Evolutionary conservation across 2,797 vertebrate genomes (phyloP), one percentile per base, ranked within the genome.

Genomic region (Enteromius anoplus): DNA sequence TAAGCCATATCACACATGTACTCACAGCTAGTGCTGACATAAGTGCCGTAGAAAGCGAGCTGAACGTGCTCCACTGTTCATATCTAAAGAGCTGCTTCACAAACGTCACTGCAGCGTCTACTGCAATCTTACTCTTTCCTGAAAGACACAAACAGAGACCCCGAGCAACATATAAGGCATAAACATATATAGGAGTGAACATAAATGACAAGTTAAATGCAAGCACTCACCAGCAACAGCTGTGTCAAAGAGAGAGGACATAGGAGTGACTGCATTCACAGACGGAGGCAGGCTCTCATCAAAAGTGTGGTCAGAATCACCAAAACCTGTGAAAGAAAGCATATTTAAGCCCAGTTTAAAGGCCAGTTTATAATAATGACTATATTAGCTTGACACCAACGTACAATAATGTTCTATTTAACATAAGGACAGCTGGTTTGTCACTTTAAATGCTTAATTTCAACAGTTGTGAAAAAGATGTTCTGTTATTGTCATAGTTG

Each of bases 51-150:
- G 93, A 19, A 80, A 95, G 89, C 71, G 93, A 92, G 88, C 92
- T 89, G 90, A 98, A 99, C 26, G 92, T 82, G 0, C 95, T 92
- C 92, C 93, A 95, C 69, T 97, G 95, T 83, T 97, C 97, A 86
- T 96, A 97, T 80, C 91, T 96, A 92, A 97, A 97, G 87, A 97
- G 91, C 87, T 98, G 87, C 91, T 98, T 98, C 72, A 94, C 85
- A 89, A 99, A 98, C 90, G 93, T 96, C 88, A 97, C 89, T 1
- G 94, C 95, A 87, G 95, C 95, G 72, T 91, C 89, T 90, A 95
- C 81, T 64, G 96, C 93, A 73, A 99, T 91, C 7, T 89, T 88
- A 84, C 95, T 92, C 86, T 94, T 93, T 86, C 94, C 97, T 98
- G 84, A 32, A 10, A 4, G 75, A 89, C 53, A 80, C 14, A 55